phyloP scores from a whole-genome alignment of 2,888 invertebrate species.

The Drosophila suboccidentalis region DNA sequence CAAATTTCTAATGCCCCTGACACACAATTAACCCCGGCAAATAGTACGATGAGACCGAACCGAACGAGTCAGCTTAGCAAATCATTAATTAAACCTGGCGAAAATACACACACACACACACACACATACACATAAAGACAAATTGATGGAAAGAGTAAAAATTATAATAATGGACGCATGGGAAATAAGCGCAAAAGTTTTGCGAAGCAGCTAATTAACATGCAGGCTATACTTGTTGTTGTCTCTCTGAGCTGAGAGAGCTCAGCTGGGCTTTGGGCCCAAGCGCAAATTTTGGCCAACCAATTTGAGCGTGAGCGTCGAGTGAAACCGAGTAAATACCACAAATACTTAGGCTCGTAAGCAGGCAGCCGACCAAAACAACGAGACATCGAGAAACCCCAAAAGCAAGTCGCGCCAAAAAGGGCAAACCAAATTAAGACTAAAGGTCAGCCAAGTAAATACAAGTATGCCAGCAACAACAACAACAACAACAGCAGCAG shows the following conservation, averaged over 20 bases:
- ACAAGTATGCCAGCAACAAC: constrained; percentile 20
- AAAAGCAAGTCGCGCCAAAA: constrained; percentile 25
- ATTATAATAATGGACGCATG: constrained; percentile 72
- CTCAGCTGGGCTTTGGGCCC: constrained; percentile 22
- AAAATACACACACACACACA: constrained; percentile 35
- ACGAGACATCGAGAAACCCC: not conserved
- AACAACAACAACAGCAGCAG: constrained; percentile 1
- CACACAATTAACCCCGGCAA: constrained; percentile 65
- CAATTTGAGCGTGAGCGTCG: constrained; percentile 37
- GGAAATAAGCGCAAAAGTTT: constrained; percentile 67
- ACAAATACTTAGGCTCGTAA: constrained; percentile 20
- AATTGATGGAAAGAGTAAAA: constrained; percentile 26
- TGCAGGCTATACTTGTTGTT: constrained; percentile 31
- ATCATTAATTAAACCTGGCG: constrained; percentile 71
- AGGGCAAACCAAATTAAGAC: constrained; percentile 47
- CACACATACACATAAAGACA: constrained; percentile 30
- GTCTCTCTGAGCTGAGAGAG: not conserved
- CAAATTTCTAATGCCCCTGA: constrained; percentile 63
- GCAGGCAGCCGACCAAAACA: constrained; percentile 7
- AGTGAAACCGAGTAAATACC: constrained; percentile 40
- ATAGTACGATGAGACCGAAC: constrained; percentile 23
- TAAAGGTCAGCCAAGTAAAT: constrained; percentile 43
- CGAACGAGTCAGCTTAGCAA: constrained; percentile 60
- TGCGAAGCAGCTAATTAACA: constrained; percentile 65
- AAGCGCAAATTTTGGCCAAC: constrained; percentile 21